phyloP scores from a whole-genome alignment of 2,797 vertebrate genomes.

The Alectoris magna region DNA sequence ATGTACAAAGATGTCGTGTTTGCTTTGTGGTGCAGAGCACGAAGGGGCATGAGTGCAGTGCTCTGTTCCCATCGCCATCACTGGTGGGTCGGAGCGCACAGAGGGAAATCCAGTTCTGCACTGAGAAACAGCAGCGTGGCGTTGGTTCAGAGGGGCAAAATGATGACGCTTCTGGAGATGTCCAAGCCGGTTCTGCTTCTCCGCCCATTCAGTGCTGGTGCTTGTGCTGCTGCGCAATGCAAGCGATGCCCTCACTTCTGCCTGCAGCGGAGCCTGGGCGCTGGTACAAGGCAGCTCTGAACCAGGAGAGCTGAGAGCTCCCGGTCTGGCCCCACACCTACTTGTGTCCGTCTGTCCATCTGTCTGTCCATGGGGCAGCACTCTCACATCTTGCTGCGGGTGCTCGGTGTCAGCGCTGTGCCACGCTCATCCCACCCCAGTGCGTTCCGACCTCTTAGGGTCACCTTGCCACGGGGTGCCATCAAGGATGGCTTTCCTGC shows the following conservation, averaged over 20 bases:
- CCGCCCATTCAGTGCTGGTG: neutral
- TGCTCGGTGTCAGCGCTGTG: neutral
- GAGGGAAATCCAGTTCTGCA: neutral
- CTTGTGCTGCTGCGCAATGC: neutral
- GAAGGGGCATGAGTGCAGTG: neutral
- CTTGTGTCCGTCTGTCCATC: neutral
- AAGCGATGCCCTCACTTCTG: neutral
- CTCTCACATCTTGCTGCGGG: neutral
- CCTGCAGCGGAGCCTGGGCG: neutral
- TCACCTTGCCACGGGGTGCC: neutral
- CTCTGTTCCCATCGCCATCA: fast-evolving
- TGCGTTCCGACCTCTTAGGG: fast-evolving
- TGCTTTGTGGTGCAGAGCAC: too few species aligned
- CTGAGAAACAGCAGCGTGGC: neutral
- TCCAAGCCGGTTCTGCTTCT: neutral
- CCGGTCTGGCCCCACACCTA: too few species aligned
- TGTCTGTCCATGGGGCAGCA: neutral
- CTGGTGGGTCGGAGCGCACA: neutral
- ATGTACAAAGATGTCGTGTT: too few species aligned
- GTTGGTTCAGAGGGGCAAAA: neutral
- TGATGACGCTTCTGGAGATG: neutral
- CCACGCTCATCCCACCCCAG: neutral
- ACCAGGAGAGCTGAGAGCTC: fast-evolving
- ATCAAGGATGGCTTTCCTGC: neutral
- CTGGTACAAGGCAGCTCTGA: neutral